phyloP scores from a whole-genome alignment of 1,140 invertebrate species.

The Halotydeus destructor region DNA sequence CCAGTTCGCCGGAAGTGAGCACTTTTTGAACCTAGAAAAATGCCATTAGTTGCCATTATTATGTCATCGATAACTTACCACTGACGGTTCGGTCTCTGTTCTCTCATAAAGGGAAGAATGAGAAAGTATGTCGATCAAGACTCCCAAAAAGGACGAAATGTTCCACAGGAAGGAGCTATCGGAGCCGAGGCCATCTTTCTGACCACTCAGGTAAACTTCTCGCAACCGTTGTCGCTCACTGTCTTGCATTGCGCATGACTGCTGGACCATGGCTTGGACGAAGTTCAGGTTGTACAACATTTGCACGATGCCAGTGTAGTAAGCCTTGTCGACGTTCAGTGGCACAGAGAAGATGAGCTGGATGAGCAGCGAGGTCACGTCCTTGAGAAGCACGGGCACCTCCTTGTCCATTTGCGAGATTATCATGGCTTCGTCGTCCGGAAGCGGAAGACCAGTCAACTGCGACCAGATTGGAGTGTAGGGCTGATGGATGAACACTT shows the following conservation, averaged over 20 bases:
- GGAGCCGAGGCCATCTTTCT: no score
- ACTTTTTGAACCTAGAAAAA: slow-evolving; percentile 9
- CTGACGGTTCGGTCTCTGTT: no score
- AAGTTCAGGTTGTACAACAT: slow-evolving; percentile 67
- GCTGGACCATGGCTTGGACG: slow-evolving; percentile 56
- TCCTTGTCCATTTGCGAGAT: slow-evolving; percentile 31
- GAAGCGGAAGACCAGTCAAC: slow-evolving; percentile 23
- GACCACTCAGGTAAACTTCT: no score
- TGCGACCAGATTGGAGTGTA: slow-evolving; percentile 25
- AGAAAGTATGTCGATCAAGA: no score
- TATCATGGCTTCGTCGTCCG: slow-evolving; percentile 9
- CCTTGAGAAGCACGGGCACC: slow-evolving; percentile 58
- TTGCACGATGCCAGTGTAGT: slow-evolving; percentile 62
- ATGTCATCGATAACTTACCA: no score
- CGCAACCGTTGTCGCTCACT: slow-evolving; percentile 29
- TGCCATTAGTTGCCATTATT: background rate
- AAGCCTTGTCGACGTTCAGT: slow-evolving; percentile 59
- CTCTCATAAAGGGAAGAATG: no score
- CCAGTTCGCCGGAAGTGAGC: background rate
- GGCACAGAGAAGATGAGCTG: slow-evolving; percentile 68
- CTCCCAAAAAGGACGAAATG: no score
- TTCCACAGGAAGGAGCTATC: no score
- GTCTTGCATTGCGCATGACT: slow-evolving; percentile 39
- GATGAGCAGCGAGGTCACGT: slow-evolving; percentile 58
- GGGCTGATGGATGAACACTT: slow-evolving; percentile 31